Evolutionary conservation across 2,113 vertebrate species (phyloP), one percentile per base, ranked within the genome.

Genomic region (Oreocharis arfaki): DNA sequence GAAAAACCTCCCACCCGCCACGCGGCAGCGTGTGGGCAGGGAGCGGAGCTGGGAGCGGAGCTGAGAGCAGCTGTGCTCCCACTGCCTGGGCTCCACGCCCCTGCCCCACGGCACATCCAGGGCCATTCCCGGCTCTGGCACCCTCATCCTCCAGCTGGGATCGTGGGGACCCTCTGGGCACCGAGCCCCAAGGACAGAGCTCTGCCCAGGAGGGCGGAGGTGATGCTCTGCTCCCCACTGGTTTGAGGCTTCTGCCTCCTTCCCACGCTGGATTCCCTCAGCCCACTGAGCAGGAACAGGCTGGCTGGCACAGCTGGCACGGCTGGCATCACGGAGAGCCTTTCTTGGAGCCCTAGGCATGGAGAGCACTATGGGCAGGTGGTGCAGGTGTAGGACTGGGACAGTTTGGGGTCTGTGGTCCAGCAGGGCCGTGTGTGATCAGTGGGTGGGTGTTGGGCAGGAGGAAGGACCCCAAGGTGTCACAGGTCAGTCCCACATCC

Each of bases 1-100:
- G 92, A 74, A 84, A 93, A 97, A 59, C 92, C 95, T 95, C 89
- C 94, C 86, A 96, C 94, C 91, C 2, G 33, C 76, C 88, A 64
- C 75, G 30, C 24, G 11, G 90, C 79, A 87, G 87, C 23, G 24
- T 88, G 96, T 96, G 96, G 96, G 96, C 93, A 76, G 93, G 33
- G 67, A 91, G 89, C 27, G 2, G 90, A 85, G 92, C 89, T 24
- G 59, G 85, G 61, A 89, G 90, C 47, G 6, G 87, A 85, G 92
- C 91, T 28, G 53, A 86, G 42, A 95, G 83, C 93, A 90, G 87
- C 93, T 91, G 88, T 53, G 35, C 55, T 87, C 39, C 52, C 26
- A 15, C 39, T 5, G 68, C 92, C 30, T 13, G 78, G 75, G 61
- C 92, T 91, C 57, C 39, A 7, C 20, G 1, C n/a, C 56, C 16